A percentile compares a stretch with the other conserved stretches of the same genome.
Evolutionary conservation across 2,113 vertebrate species (phyloP).

Genomic region (Anoplopoma fimbria): DNA sequence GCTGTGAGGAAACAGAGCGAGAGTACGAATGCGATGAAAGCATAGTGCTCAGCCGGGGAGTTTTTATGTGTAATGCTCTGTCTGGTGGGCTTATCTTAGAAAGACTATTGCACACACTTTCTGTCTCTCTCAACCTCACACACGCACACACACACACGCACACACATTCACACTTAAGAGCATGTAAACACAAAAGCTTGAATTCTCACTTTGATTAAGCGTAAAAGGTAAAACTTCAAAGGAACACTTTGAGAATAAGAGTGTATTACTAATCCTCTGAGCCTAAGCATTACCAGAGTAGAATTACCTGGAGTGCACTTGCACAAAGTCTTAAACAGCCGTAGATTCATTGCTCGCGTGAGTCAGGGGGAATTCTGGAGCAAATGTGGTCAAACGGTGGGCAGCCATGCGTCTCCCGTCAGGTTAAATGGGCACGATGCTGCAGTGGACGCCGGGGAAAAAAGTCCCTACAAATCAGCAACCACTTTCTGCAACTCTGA

Average conservation of each 20-base stretch:
- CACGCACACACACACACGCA: neutral
- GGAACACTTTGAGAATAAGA: conserved; percentile 67
- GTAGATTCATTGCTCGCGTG: conserved; percentile 20
- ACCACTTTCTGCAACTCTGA: conserved; percentile 6
- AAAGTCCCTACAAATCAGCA: conserved; percentile 23
- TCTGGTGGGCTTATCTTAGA: conserved; percentile 62
- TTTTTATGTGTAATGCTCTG: conserved; percentile 69
- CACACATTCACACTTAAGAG: conserved; percentile 33
- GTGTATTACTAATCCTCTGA: conserved; percentile 78
- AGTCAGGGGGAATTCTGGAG: conserved; percentile 36
- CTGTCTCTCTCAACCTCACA: conserved; percentile 2
- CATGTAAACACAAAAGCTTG: conserved; percentile 69
- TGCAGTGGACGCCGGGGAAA: neutral
- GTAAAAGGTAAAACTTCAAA: conserved; percentile 78
- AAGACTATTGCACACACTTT: conserved; percentile 38
- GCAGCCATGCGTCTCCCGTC: conserved; percentile 9
- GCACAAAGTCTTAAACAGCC: conserved; percentile 62
- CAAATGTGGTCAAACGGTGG: conserved; percentile 43
- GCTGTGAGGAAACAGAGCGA: conserved; percentile 68
- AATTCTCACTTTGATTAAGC: conserved; percentile 67
- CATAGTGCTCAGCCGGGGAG: conserved; percentile 51
- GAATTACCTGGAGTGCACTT: conserved; percentile 74
- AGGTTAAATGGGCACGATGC: neutral
- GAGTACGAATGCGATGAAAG: conserved; percentile 51
- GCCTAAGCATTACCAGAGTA: conserved; percentile 64